Percentiles rank a stretch among this genome's conserved stretches.
Evolutionary conservation across 2,113 vertebrate genomes (phyloP).

Genomic region (Falcunculus frontatus): DNA sequence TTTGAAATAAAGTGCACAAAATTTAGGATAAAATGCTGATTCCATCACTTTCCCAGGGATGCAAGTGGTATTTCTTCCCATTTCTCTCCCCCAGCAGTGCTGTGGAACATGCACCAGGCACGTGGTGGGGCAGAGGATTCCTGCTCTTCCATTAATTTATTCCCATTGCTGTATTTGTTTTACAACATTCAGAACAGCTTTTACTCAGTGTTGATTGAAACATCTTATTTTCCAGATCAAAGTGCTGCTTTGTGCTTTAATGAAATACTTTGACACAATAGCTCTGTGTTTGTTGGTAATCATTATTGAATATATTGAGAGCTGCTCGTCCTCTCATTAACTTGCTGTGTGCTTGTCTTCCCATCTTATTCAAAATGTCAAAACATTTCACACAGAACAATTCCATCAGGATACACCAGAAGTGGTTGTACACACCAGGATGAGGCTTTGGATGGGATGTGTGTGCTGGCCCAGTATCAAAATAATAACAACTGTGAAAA

Average conservation of each 20-base stretch:
- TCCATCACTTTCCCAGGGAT: neutral
- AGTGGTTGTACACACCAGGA: neutral
- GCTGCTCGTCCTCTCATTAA: constrained; percentile 13
- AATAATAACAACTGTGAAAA: neutral
- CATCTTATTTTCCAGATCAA: constrained; percentile 7
- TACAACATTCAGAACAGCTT: neutral
- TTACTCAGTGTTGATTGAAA: constrained; percentile 8
- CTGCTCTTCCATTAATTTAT: neutral
- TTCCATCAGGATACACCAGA: neutral
- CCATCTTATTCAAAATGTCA: neutral
- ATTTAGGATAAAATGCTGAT: neutral
- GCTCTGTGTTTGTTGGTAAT: neutral
- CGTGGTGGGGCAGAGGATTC: neutral
- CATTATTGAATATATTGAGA: neutral
- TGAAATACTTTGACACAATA: constrained; percentile 30
- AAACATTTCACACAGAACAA: neutral
- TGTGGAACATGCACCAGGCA: neutral
- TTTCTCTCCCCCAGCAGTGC: neutral
- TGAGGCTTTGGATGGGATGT: neutral
- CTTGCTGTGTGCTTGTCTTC: neutral
- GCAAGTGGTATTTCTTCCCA: neutral
- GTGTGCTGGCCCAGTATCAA: neutral
- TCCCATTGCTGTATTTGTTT: neutral
- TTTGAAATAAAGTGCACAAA: neutral
- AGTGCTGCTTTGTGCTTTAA: constrained; percentile 23